Conservation (phyloP, 1,140 invertebrate genomes). For the Euschistus heros region DNA sequence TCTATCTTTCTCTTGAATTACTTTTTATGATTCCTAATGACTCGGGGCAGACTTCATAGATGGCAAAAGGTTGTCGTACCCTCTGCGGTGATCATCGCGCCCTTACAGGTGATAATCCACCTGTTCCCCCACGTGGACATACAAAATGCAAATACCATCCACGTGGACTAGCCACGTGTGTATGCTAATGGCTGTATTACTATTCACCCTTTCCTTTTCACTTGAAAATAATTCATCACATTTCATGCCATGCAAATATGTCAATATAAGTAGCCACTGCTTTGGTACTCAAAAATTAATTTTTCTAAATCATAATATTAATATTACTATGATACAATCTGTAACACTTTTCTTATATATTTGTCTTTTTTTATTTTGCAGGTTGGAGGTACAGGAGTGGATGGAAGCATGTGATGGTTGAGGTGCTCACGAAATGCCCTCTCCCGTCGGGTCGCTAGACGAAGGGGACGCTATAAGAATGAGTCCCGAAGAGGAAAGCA, state of each 20-base stretch:
- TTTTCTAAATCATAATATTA: too few species aligned
- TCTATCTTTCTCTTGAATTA: not conserved
- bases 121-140: not conserved
- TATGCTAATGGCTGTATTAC: not conserved
- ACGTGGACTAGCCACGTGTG: not conserved
- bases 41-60: not conserved
- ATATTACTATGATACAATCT: too few species aligned
- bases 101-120: not conserved
- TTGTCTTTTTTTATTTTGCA: slow-evolving; percentile 23
- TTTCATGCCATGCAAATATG: too few species aligned
- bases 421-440: slow-evolving; percentile 29
- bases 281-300: too few species aligned
- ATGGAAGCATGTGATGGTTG: slow-evolving; percentile 31
- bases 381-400: slow-evolving; percentile 26
- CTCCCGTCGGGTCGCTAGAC: slow-evolving; percentile 28
- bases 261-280: too few species aligned
- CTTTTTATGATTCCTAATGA: slow-evolving; percentile 1
- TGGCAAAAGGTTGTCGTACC: not conserved
- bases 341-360: too few species aligned
- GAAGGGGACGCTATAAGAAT: slow-evolving; percentile 33
- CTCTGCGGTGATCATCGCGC: not conserved
- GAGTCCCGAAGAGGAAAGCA: slow-evolving; percentile 53
- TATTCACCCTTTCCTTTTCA: not conserved
- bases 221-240: too few species aligned
- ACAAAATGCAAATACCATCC: not conserved